Percentiles rank a stretch among this genome's conserved stretches.
These are phyloP conservation scores for Agrotis puta DNA, from an alignment of 2,888 invertebrate genomes.

Conservation along the genomic window DNA sequence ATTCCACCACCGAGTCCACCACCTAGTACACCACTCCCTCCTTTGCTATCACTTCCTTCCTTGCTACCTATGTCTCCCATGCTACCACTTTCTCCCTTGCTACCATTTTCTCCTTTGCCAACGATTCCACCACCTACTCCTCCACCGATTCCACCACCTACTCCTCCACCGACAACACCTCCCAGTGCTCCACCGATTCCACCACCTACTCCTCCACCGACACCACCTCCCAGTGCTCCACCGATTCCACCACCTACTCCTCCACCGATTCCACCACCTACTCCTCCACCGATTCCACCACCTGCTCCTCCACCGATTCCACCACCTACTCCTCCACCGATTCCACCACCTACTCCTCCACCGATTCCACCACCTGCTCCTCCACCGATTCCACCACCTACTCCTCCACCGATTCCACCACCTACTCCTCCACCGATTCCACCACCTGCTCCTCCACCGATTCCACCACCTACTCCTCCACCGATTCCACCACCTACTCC, in stretches of 20 bases:
- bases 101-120: not conserved
- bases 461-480: conserved; percentile 35
- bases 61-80: not conserved
- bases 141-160: not conserved
- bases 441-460: conserved; percentile 9
- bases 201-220: not conserved
- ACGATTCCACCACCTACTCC: not conserved
- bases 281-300: conserved; percentile 45
- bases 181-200: not conserved
- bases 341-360: conserved; percentile 36
- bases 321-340: not conserved
- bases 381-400: rapidly evolving
- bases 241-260: conserved; percentile 24
- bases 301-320: not conserved
- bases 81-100: not conserved
- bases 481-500: conserved; percentile 21
- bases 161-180: rapidly evolving
- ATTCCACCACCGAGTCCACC: not conserved
- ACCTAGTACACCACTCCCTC: not conserved
- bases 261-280: not conserved
- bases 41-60: not conserved
- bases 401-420: rapidly evolving
- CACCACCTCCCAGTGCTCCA: conserved; percentile 25
- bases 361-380: not conserved
- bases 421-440: rapidly evolving